These are phyloP conservation scores for Pseudoips prasinana DNA, from an alignment of 2,888 invertebrate genomes.

Conservation along the genomic window DNA sequence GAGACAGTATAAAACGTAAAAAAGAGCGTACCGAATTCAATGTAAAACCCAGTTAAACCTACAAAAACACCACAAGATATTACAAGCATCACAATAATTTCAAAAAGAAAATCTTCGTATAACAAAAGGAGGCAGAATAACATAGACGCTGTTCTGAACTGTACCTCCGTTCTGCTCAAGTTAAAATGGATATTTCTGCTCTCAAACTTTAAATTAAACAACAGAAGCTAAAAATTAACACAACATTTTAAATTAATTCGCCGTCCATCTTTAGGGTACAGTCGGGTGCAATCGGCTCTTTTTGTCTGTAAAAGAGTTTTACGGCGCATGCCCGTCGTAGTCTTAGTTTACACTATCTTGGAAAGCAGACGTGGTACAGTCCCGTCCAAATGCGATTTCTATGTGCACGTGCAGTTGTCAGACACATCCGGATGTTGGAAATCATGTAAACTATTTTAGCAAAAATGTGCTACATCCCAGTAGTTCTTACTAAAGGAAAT, in stretches of 20 bases:
- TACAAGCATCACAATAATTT: too few species aligned
- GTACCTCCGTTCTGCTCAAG: slow-evolving; percentile 11
- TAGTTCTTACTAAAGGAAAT: too few species aligned
- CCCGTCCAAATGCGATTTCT: slow-evolving; percentile 20
- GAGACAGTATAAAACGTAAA: background rate
- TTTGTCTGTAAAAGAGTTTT: slow-evolving; percentile 36
- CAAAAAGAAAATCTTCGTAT: slow-evolving; percentile 18
- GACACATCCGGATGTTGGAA: slow-evolving; percentile 11
- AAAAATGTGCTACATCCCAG: slow-evolving; percentile 8
- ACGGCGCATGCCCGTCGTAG: too few species aligned
- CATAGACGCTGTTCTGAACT: slow-evolving; percentile 13
- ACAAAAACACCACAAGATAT: too few species aligned
- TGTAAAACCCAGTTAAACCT: background rate
- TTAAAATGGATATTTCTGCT: slow-evolving; percentile 26
- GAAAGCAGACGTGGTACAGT: slow-evolving; percentile 40
- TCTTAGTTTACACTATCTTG: slow-evolving; percentile 58
- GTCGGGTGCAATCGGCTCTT: slow-evolving; percentile 45
- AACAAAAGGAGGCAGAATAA: slow-evolving; percentile 5
- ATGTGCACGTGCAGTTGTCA: slow-evolving; percentile 12
- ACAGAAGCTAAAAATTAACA: slow-evolving; percentile 45
- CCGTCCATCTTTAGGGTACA: slow-evolving; percentile 37
- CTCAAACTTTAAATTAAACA: slow-evolving; percentile 31
- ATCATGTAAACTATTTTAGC: slow-evolving; percentile 16
- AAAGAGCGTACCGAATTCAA: background rate
- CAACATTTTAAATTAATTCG: slow-evolving; percentile 47